These are phyloP conservation scores for Drosophila melanogaster DNA, from an alignment of 1,140 invertebrate genomes.

Conservation along the genomic window Release_6_plus_ISO1_MT NT_037436.4:5429001-5429500, in stretches of 20 bases:
- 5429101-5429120: conserved; percentile 10
- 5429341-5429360: conserved; percentile 13
- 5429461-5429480: conserved; percentile 5
- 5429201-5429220: conserved; percentile 48
- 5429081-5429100: conserved; percentile 5
- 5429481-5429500: conserved; percentile 20
- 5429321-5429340: conserved; percentile 73
- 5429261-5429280: conserved; percentile 82
- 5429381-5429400: conserved; percentile 30
- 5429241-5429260: conserved; percentile 82
- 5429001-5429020: conserved; percentile 45
- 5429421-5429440: conserved; percentile 29
- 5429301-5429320: conserved; percentile 81
- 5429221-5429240: conserved; percentile 78
- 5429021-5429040: conserved; percentile 79
- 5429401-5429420: conserved; percentile 42
- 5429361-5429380: conserved; percentile 14
- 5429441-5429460: conserved; percentile 30
- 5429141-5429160: conserved; percentile 77
- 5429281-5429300: conserved; percentile 73
- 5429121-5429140: conserved; percentile 73
- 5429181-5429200: conserved; percentile 28
- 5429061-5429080: conserved; percentile 44
- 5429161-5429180: conserved; percentile 47
- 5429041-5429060: conserved; percentile 72